Conservation (phyloP, 2,888 invertebrate genomes). For the Tryphoninae sp. region DNA sequence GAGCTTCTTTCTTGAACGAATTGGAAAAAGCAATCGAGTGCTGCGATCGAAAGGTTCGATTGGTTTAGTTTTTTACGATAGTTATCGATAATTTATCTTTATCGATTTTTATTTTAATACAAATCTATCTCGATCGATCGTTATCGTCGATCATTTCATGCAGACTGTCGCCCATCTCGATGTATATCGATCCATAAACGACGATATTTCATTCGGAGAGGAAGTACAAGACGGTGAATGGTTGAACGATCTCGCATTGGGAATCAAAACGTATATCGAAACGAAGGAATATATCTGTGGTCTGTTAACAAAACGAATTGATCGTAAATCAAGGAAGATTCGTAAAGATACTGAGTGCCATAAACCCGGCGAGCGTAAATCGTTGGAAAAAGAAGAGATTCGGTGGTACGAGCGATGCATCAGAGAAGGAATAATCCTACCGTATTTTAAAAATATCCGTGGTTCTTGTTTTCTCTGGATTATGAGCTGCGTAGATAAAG, state of each 20-base stretch:
- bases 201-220: neutral
- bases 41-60: conserved; percentile 64
- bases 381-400: conserved; percentile 55
- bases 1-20: conserved; percentile 66
- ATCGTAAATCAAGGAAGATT: conserved; percentile 17
- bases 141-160: conserved; percentile 4
- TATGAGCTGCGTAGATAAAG: conserved; percentile 59
- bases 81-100: neutral
- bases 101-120: neutral
- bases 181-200: neutral
- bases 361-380: conserved; percentile 20
- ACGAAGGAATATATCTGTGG: conserved; percentile 61
- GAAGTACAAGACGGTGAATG: conserved; percentile 30
- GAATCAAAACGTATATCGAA: conserved; percentile 64
- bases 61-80: neutral
- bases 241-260: conserved; percentile 64
- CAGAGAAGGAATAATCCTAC: conserved; percentile 66
- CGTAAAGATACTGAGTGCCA: neutral
- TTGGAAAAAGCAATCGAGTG: conserved; percentile 67
- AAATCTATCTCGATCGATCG: neutral
- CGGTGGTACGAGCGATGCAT: conserved; percentile 72
- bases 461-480: conserved; percentile 70
- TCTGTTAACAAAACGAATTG: conserved; percentile 43
- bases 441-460: conserved; percentile 69
- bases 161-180: conserved; percentile 26